phyloP scores from a whole-genome alignment of 2,113 vertebrate species.

The Crotophaga sulcirostris region DNA sequence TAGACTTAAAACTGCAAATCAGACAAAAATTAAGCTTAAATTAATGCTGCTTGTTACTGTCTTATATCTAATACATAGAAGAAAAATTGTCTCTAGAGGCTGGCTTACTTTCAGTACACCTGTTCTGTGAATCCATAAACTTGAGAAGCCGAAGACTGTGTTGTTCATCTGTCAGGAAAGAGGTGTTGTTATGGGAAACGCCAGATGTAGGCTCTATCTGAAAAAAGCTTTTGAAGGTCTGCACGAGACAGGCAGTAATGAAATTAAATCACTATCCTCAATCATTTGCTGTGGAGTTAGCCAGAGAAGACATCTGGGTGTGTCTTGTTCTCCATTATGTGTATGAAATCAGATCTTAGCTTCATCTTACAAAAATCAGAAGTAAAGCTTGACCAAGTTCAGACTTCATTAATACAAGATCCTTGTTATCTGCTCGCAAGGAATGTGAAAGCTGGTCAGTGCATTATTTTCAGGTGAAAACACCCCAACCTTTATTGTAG shows the following conservation, averaged over 20 bases:
- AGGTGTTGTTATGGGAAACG: not conserved
- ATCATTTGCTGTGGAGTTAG: not conserved
- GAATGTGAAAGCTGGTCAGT: not conserved
- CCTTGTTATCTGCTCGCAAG: not conserved
- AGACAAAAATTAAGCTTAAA: not conserved
- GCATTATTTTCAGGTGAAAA: not conserved
- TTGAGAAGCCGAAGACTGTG: not conserved
- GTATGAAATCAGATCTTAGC: not conserved
- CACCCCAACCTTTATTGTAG: not conserved
- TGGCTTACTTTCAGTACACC: not conserved
- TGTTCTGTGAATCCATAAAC: not conserved
- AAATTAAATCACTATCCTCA: not conserved
- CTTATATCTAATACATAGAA: not conserved
- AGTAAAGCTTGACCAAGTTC: not conserved
- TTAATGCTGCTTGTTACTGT: not conserved
- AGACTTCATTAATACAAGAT: not conserved
- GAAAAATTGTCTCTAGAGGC: not conserved
- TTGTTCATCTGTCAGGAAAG: not conserved
- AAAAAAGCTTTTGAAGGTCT: not conserved
- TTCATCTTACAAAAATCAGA: not conserved
- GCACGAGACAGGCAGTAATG: not conserved
- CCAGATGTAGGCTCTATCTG: not conserved
- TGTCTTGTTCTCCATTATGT: not conserved
- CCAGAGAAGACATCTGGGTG: not conserved
- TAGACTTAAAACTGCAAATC: not conserved